Evolutionary conservation across 1,140 invertebrate species (phyloP).

Genomic region (Lutraria rhynchaena): DNA sequence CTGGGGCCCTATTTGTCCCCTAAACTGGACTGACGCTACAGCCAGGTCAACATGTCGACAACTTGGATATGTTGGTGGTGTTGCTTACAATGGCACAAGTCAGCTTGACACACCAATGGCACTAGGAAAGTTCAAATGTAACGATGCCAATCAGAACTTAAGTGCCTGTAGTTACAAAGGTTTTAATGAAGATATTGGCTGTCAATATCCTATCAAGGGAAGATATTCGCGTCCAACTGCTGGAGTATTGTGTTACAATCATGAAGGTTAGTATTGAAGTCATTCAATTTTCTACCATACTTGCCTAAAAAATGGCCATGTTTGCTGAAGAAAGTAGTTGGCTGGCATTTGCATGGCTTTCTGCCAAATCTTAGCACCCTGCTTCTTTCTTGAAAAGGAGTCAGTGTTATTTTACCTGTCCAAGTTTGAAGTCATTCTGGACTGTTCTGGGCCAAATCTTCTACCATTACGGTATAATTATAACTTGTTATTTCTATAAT

Average conservation of each 20-base stretch:
- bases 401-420: no score
- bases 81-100: conserved; percentile 51
- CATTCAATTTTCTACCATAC: no score
- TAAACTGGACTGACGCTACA: conserved; percentile 60
- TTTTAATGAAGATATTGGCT: conserved; percentile 62
- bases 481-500: no score
- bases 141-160: conserved; percentile 32
- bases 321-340: no score
- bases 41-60: conserved; percentile 63
- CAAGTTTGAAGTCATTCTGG: no score
- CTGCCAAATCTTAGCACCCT: no score
- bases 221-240: conserved; percentile 38
- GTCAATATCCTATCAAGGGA: conserved; percentile 33
- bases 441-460: no score
- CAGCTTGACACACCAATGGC: conserved; percentile 46
- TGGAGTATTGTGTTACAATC: conserved; percentile 64
- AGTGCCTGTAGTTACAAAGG: conserved; percentile 57
- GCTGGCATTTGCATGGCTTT: no score
- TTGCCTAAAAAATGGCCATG: no score
- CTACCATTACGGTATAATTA: no score
- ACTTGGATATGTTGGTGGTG: conserved; percentile 57
- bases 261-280: conserved; percentile 51
- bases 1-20: conserved; percentile 68
- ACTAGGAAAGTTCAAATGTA: conserved; percentile 63
- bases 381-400: no score